Base-by-base conservation (phyloP, 2,113 vertebrate genomes). In the Turdus rufiventris region DNA sequence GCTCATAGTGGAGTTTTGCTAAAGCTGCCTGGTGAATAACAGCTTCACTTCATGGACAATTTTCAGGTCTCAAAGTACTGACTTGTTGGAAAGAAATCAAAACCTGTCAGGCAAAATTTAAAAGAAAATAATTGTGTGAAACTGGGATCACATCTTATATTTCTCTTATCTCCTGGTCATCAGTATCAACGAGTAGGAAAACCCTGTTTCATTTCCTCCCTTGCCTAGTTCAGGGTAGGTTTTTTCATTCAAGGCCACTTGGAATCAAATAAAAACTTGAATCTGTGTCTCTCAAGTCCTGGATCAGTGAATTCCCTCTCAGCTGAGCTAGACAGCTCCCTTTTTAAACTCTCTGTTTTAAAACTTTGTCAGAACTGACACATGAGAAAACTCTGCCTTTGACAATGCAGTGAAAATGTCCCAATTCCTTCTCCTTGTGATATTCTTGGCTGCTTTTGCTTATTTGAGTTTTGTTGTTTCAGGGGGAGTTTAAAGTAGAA, bases 391-490 rank as follows among this genome's bases (percentile, higher is more conserved):
- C 19, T 74, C 86, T 73, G 72, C 67, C 78, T 93, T 77, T 91
- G 51, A 91, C 72, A 80, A 25, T 80, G 53, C 48, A 48, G 45
- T 87, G 57, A 92, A 63, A 89, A 93, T 60, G 33, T 67, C 86
- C 65, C 80, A 91, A 1, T 84, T 89, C 36, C 12, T 68, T 77
- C 57, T 78, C 28, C 40, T 83, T 85, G 34, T 60, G 51, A 86
- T 95, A 36, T 76, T 88, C 56, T 91, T 91, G 75, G 36, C 63
- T 90, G 72, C 25, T 85, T 85, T 85, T 73, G 29, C 60, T 90
- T 93, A n/a, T 85, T 89, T 88, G 43, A 48, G 36, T 89, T 88
- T 85, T 80, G 51, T 67, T 94, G 65, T 94, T 96, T 94, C 57
- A 45, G 58, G 45, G 34, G 18, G 23, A 72, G 66, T 85, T 84